Conservation (phyloP, 2,888 invertebrate species). For the Lamellibrachia columna region DNA sequence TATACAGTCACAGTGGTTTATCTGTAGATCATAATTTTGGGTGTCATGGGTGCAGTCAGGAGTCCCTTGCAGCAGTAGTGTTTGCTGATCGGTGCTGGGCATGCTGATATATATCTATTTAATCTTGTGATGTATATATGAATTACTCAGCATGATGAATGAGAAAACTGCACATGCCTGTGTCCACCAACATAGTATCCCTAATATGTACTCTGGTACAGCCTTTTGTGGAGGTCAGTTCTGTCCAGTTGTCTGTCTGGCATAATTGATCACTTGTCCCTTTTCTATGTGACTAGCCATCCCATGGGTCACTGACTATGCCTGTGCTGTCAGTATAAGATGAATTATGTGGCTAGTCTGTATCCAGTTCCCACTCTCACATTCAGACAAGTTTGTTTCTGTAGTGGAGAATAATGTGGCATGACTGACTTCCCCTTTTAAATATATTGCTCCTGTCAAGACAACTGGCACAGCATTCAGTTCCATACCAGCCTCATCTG, state of each 20-base stretch:
- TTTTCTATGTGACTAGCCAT: not conserved
- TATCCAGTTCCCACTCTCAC: not conserved
- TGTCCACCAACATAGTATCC: not conserved
- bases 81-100: not conserved
- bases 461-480: too few relatives aligned
- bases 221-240: not conserved
- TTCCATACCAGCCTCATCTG: too few relatives aligned
- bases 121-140: not conserved
- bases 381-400: not conserved
- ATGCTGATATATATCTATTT: not conserved
- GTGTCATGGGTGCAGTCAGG: not conserved
- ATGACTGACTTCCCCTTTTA: not conserved
- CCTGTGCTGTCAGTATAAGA: not conserved
- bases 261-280: not conserved
- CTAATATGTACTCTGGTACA: not conserved
- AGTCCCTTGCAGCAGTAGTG: not conserved
- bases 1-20: not conserved
- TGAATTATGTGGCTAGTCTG: not conserved
- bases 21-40: not conserved
- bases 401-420: not conserved
- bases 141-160: not conserved
- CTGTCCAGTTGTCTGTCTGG: not conserved
- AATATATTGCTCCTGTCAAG: too few relatives aligned
- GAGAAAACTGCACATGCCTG: not conserved
- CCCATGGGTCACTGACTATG: not conserved